Conservation (phyloP, 2,888 invertebrate genomes). For the Salpingus planirostris region DNA sequence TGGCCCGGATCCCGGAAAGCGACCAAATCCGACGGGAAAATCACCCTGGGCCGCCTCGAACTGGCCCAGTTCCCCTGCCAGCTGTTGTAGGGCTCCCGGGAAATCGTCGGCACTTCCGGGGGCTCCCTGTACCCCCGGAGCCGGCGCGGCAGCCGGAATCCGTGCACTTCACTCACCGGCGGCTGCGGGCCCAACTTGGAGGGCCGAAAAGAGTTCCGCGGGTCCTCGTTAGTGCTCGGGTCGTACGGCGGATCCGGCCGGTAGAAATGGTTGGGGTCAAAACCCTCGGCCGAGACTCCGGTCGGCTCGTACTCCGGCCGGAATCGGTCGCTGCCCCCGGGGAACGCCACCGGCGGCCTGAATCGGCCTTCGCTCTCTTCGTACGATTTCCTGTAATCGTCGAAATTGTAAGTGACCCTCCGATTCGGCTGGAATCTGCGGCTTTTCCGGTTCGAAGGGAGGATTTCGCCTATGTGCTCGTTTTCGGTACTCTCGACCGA, state of each 20-base stretch:
- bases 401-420: not conserved
- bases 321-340: constrained; percentile 20
- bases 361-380: constrained; percentile 17
- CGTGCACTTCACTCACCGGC: constrained; percentile 15
- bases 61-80: constrained; percentile 27
- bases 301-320: constrained; percentile 27
- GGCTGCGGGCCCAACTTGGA: constrained; percentile 18
- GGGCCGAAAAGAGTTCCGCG: constrained; percentile 15
- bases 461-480: constrained; percentile 40
- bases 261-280: constrained; percentile 11
- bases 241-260: constrained; percentile 9
- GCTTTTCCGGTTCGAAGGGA: constrained; percentile 28
- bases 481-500: constrained; percentile 20
- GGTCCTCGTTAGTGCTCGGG: constrained; percentile 9
- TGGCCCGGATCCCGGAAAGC: constrained; percentile 37
- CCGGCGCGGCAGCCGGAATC: constrained; percentile 22
- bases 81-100: constrained; percentile 27
- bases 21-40: constrained; percentile 40
- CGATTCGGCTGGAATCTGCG: not conserved
- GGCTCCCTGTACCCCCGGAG: constrained; percentile 21
- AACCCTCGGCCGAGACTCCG: constrained; percentile 20
- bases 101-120: constrained; percentile 20
- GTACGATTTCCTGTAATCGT: constrained; percentile 19
- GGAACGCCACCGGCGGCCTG: constrained; percentile 21
- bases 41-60: constrained; percentile 37